Evolutionary conservation across 2,113 vertebrate genomes (phyloP).

Genomic region (Fregetta grallaria): DNA sequence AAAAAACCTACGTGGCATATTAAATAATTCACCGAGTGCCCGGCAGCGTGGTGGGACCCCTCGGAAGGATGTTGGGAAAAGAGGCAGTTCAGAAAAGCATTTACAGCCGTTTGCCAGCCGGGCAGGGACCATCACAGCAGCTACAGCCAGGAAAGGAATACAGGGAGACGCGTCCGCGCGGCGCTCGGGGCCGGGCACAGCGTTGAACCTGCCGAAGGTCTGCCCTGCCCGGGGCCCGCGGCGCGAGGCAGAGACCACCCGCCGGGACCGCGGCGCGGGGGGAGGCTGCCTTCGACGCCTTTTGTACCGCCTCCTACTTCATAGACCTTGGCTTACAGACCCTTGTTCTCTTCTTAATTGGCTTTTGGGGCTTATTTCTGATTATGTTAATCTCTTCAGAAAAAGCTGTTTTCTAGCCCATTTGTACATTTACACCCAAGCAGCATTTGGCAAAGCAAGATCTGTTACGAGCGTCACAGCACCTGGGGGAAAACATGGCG

Average conservation of each 20-base stretch:
- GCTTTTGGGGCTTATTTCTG: neutral
- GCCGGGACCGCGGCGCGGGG: accelerated
- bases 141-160: neutral
- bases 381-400: neutral
- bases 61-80: accelerated
- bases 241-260: neutral
- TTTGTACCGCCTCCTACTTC: too few relatives aligned
- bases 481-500: accelerated
- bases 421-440: neutral
- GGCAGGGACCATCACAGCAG: neutral
- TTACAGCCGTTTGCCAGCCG: neutral
- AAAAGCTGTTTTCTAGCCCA: neutral
- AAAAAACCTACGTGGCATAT: neutral
- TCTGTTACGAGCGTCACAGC: neutral
- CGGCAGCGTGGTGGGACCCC: neutral
- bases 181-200: accelerated
- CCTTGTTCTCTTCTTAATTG: neutral
- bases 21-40: neutral
- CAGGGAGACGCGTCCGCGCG: accelerated
- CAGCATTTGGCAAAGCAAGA: neutral
- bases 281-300: neutral
- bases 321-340: neutral
- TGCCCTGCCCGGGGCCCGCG: neutral
- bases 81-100: neutral
- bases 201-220: neutral